Evolutionary conservation across 1,140 invertebrate species (phyloP), one percentile per base, ranked within the genome.

Genomic region (Branchinecta lindahli): DNA sequence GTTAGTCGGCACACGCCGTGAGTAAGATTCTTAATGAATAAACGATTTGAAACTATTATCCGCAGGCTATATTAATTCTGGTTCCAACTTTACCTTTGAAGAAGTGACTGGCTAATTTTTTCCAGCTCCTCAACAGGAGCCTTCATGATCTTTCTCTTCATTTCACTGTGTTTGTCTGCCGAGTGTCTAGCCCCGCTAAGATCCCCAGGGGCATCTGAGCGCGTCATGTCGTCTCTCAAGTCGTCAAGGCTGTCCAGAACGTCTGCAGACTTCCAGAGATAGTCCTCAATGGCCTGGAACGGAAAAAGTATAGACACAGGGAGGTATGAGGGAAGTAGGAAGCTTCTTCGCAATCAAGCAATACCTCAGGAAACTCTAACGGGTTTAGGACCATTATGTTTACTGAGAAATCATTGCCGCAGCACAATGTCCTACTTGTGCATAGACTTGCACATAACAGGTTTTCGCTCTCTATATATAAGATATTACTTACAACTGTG

Each of bases 121-220:
- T 95, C 90, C 46, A 98, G 84, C 76, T 94, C 91, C 76, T 97
- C 93, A 45, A 98, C 88, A 46, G 94, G 91, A 70, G 93, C 87
- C 79, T 94, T 91, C 73, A 89, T 85, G 68, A 98, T 93, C 75
- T 94, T 90, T 77, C 95, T 93, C 77, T 92, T 93, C 82, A 98
- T 90, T 75, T 95, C 91, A 74, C 88, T 89, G 80, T 98, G 95
- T 67, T 61, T 61, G 92, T 66, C 45, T 69, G 68, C 33, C 69
- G 68, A 15, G 68, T 69, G 45, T 72, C 68, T 46, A 69, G 94
- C 92, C 67, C 89, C 87, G 45, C 85, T 86, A 1, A 96, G 90
- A 79, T 97, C 93, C 76, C 52, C 52, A 15, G 52, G 52, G 70
- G 45, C 70, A 88, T 89, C 18, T 97, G 82, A 78, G 96, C 92